These are phyloP conservation scores for Temnothorax rugatulus DNA, from an alignment of 2,888 invertebrate genomes.

Conservation along the genomic window DNA sequence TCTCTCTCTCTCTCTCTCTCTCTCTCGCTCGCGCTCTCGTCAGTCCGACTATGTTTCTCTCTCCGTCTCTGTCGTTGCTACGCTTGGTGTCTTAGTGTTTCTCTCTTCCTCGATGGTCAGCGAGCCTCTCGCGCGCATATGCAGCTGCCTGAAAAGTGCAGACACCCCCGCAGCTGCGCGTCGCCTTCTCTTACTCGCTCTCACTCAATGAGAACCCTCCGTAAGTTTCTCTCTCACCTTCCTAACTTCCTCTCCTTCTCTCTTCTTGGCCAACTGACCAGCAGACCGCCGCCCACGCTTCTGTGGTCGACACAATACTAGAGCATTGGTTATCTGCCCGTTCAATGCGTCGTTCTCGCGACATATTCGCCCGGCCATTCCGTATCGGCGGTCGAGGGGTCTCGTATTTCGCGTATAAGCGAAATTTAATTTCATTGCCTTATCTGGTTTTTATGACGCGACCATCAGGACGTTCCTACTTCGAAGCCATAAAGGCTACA, in stretches of 20 bases:
- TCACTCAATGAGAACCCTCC: not conserved
- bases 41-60: conserved; percentile 20
- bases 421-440: conserved; percentile 42
- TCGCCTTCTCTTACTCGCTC: conserved; percentile 43
- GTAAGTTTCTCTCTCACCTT: conserved; percentile 27
- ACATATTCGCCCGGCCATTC: conserved; percentile 59
- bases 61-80: not conserved
- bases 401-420: conserved; percentile 50
- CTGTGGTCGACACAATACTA: conserved; percentile 62
- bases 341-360: conserved; percentile 58
- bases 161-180: conserved; percentile 67
- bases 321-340: conserved; percentile 67
- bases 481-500: not conserved
- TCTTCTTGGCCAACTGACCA: conserved; percentile 57
- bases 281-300: conserved; percentile 66
- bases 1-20: not conserved
- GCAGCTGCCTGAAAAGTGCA: conserved; percentile 67
- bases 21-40: conserved; percentile 35
- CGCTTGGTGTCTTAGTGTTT: not conserved
- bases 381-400: conserved; percentile 58
- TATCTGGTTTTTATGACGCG: conserved; percentile 34
- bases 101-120: conserved; percentile 70
- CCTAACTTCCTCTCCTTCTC: conserved; percentile 19
- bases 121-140: conserved; percentile 56
- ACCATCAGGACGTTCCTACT: not conserved